Evolutionary conservation across 37 sponge, comb jelly and placozoan genomes (phyloP).

Genomic region (Haliclona indistincta): DNA sequence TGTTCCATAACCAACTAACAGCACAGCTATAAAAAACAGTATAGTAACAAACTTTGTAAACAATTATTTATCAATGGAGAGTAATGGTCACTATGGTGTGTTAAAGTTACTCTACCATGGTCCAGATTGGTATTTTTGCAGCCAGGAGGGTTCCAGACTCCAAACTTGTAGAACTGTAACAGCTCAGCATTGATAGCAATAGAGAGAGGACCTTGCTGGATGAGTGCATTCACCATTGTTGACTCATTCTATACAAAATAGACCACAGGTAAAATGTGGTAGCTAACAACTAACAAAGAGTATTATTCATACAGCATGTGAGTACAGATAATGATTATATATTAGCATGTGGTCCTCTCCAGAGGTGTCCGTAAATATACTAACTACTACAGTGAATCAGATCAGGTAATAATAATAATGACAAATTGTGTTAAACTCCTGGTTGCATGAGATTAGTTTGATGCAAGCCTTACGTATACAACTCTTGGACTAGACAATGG

Average conservation of each 20-base stretch:
- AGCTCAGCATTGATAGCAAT: slow-evolving; percentile 67
- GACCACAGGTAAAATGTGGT: too few relatives aligned
- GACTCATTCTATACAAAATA: slow-evolving; percentile 51
- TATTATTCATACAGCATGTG: too few relatives aligned
- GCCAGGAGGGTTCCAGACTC: slow-evolving; percentile 76
- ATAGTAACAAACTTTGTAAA: background rate
- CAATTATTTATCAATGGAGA: background rate
- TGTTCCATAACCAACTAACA: slow-evolving; percentile 82
- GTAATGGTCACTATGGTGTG: background rate
- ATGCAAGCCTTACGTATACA: too few relatives aligned
- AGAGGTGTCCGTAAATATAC: too few relatives aligned
- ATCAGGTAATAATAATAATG: too few relatives aligned
- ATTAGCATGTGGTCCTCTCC: too few relatives aligned
- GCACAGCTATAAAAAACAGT: slow-evolving; percentile 51
- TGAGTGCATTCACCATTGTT: slow-evolving; percentile 43
- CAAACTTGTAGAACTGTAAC: slow-evolving; percentile 88
- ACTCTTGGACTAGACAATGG: too few relatives aligned
- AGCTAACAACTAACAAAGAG: too few relatives aligned
- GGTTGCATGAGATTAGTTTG: too few relatives aligned
- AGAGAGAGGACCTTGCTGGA: slow-evolving; percentile 73
- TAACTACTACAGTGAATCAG: too few relatives aligned
- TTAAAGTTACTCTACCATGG: slow-evolving; percentile 51
- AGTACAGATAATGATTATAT: too few relatives aligned
- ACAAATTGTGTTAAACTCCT: too few relatives aligned
- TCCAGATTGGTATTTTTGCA: slow-evolving; percentile 47